Percentiles rank a stretch among this genome's conserved stretches.
Evolutionary conservation across 2,888 invertebrate genomes (phyloP).

Genomic region (Callinectes sapidus): DNA sequence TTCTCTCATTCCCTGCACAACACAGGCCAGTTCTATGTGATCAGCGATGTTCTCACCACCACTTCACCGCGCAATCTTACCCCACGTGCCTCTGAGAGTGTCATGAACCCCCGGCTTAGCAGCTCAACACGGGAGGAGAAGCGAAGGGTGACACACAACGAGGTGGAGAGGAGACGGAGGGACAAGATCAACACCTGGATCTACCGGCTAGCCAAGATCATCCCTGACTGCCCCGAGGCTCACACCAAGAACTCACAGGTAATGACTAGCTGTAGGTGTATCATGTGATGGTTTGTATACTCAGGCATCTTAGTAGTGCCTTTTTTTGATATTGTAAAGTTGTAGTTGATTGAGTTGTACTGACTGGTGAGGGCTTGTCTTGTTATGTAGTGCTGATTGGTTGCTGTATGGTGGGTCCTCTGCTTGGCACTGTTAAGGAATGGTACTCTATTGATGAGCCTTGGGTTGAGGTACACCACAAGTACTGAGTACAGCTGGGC

Average conservation of each 20-base stretch:
- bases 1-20: not conserved
- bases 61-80: slow-evolving; percentile 52
- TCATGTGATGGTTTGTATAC: not conserved
- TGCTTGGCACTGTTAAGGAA: not conserved
- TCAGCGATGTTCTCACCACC: slow-evolving; percentile 68
- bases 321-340: not conserved
- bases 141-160: slow-evolving; percentile 93
- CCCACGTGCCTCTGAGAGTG: slow-evolving; percentile 53
- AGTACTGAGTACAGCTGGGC: not conserved
- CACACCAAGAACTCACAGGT: slow-evolving; percentile 66
- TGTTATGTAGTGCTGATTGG: not conserved
- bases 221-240: slow-evolving; percentile 76
- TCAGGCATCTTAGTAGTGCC: not conserved
- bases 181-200: slow-evolving; percentile 99
- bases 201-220: slow-evolving; percentile 90
- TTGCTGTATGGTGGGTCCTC: not conserved
- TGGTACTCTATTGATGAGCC: not conserved
- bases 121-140: slow-evolving; percentile 71
- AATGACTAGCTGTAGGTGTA: not conserved
- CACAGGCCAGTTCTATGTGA: slow-evolving; percentile 70
- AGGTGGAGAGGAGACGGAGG: slow-evolving; percentile 93
- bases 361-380: not conserved
- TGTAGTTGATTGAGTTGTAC: not conserved
- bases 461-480: not conserved
- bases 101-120: slow-evolving; percentile 51